Evolutionary conservation across 2,797 vertebrate genomes (phyloP), one percentile per base, ranked within the genome.

Genomic region (Dermochelys coriacea): DNA sequence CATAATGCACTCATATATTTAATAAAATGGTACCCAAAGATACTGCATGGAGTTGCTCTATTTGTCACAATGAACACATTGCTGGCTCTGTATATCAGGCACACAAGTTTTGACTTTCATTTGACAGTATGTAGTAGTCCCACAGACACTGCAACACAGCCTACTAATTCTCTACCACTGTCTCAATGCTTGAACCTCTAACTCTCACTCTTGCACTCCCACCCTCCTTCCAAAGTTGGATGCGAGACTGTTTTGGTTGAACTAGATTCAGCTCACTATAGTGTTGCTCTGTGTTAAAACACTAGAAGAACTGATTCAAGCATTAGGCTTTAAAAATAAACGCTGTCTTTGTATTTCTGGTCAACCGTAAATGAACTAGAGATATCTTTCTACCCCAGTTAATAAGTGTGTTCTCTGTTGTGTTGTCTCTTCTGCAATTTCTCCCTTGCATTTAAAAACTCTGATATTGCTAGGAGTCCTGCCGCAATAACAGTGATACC

Each of bases 91-190:
- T 61, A 83, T 75, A 86, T 57, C 88, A 94, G 85, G 88, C 89
- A 84, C 29, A 87, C 21, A 80, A 77, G 61, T 50, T 47, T 80
- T 31, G 19, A 51, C 52, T 71, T 86, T 74, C 50, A 47, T 84
- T 83, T 93, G 80, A 91, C 91, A 94, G 50, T 74, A 87, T 84
- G 86, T 93, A 91, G 89, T 79, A 59, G 71, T 47, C 75, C 83
- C 41, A 59, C 51, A 88, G 85, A 93, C 91, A 50, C 81, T 89
- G 52, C 37, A 87, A 87, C 84, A 85, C 82, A 95, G 82, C 86
- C 75, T 27, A 82, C 77, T 82, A 80, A 96, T 82, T 80, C 71
- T 55, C 71, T 75, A 89, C 54, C 52, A 68, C 95, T 45, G 80
- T 74, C 55, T 86, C 8, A 54, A 29, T 8, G 80, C 80, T 77